These are phyloP conservation scores for Camelus bactrianus DNA, from an alignment of 2,113 vertebrate genomes.

Conservation along the genomic window DNA sequence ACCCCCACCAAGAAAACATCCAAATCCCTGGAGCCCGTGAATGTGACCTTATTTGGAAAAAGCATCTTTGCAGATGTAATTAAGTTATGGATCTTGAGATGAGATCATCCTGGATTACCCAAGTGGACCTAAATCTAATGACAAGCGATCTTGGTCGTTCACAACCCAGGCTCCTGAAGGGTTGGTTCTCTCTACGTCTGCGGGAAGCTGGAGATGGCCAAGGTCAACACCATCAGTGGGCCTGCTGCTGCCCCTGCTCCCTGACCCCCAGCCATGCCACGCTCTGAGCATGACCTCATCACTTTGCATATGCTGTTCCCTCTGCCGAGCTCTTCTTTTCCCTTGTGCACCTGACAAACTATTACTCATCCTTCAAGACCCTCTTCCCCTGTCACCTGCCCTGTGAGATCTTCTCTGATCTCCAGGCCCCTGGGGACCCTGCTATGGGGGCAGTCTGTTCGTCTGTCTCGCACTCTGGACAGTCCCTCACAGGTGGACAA, in stretches of 20 bases:
- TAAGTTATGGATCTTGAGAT: not conserved
- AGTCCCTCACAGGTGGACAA: not conserved
- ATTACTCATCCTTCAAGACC: not conserved
- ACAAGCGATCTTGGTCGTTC: not conserved
- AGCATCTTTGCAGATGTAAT: not conserved
- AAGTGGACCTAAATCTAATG: not conserved
- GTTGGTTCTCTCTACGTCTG: no score
- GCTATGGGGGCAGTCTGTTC: no score
- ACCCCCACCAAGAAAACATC: not conserved
- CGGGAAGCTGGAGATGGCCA: not conserved
- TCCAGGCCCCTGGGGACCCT: not conserved
- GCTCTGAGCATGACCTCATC: not conserved
- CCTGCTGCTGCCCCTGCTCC: not conserved
- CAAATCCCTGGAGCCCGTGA: not conserved
- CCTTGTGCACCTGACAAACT: not conserved
- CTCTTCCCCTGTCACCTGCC: not conserved
- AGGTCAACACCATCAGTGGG: fast-evolving
- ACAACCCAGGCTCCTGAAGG: not conserved
- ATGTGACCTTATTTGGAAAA: not conserved
- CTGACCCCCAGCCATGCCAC: not conserved
- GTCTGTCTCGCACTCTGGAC: not conserved
- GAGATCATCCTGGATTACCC: not conserved
- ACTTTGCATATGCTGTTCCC: not conserved
- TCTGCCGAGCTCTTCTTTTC: not conserved
- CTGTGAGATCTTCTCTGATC: not conserved